These are phyloP conservation scores for Zygogramma bicolorata DNA, from an alignment of 2,888 invertebrate genomes.

Conservation along the genomic window DNA sequence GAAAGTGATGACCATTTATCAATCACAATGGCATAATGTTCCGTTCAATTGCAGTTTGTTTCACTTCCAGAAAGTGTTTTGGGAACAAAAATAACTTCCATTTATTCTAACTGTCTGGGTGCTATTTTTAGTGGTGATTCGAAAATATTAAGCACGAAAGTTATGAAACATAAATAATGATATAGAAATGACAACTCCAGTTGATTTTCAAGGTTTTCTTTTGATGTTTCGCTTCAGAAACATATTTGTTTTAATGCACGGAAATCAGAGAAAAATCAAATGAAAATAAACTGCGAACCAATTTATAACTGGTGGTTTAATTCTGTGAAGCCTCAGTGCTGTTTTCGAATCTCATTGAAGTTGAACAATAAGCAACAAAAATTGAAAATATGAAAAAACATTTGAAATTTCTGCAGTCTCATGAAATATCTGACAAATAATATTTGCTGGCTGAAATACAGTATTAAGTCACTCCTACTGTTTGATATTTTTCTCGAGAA, in stretches of 20 bases:
- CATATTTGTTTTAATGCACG: background rate
- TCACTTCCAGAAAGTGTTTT: background rate
- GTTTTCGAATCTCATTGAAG: too few species aligned
- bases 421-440: too few species aligned
- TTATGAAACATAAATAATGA: slow-evolving; percentile 21
- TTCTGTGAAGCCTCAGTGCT: too few species aligned
- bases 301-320: too few species aligned
- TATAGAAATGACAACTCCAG: background rate
- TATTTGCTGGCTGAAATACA: too few species aligned
- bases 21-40: too few species aligned
- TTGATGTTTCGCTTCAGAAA: background rate
- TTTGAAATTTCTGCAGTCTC: too few species aligned
- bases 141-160: slow-evolving; percentile 4
- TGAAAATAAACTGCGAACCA: too few species aligned
- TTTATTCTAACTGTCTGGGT: background rate
- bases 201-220: background rate
- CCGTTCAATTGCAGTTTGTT: background rate
- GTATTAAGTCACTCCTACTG: too few species aligned
- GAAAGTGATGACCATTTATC: background rate
- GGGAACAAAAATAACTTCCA: slow-evolving; percentile 11
- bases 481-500: too few species aligned
- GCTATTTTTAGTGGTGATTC: slow-evolving; percentile 8
- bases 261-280: background rate
- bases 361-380: too few species aligned
- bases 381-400: too few species aligned